Evolutionary conservation across 2,113 vertebrate genomes (phyloP).

Genomic region (Antennarius striatus): DNA sequence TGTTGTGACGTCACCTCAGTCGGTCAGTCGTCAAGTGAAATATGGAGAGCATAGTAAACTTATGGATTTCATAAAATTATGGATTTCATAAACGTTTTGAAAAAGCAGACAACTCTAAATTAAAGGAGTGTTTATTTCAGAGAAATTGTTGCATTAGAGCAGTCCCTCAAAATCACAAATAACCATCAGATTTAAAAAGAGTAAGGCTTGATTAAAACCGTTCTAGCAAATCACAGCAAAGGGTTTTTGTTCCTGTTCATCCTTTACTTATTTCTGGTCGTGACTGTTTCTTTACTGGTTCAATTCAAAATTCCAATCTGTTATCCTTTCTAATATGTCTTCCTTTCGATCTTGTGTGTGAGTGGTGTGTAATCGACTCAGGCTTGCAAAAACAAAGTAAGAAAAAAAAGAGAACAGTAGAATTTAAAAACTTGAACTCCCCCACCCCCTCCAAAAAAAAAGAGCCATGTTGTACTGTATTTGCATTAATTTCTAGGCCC

Average conservation of each 20-base stretch:
- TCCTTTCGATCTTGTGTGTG: slow-evolving; percentile 75
- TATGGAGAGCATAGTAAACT: not conserved
- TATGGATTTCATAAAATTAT: not conserved
- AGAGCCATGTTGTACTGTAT: slow-evolving; percentile 68
- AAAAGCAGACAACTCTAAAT: not conserved
- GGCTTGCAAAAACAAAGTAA: slow-evolving; percentile 63
- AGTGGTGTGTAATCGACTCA: slow-evolving; percentile 75
- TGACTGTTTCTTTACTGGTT: slow-evolving; percentile 68
- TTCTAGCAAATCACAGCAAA: not conserved
- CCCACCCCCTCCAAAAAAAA: slow-evolving; percentile 7
- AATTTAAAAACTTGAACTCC: slow-evolving; percentile 8
- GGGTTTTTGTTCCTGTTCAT: slow-evolving; percentile 27
- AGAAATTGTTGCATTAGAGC: not conserved
- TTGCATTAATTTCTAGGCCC: slow-evolving; percentile 72
- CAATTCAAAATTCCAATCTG: slow-evolving; percentile 51
- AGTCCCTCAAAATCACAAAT: too few species aligned
- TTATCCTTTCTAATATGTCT: slow-evolving; percentile 70
- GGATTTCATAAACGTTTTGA: not conserved
- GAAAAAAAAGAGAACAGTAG: slow-evolving; percentile 27
- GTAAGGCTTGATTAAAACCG: too few species aligned
- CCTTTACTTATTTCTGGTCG: slow-evolving; percentile 56
- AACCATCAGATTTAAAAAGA: too few species aligned
- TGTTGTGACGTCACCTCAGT: too few species aligned
- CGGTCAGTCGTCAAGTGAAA: too few species aligned
- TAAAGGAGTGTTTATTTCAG: not conserved